phyloP scores from a whole-genome alignment of 2,797 vertebrate species.

The Intellagama lesueurii region DNA sequence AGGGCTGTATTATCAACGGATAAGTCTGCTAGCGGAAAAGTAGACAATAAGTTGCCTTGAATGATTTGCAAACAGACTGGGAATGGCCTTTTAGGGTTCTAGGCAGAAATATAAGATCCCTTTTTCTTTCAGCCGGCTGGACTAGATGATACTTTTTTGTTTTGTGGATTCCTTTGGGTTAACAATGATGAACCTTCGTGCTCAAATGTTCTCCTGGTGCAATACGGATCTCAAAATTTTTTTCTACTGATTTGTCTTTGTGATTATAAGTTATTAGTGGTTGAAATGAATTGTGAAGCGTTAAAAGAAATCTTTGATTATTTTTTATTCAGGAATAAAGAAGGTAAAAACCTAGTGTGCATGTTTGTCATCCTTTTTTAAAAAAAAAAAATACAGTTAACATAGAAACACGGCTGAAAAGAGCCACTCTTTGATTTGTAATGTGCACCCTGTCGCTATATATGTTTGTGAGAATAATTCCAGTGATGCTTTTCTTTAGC shows the following conservation, averaged over 20 bases:
- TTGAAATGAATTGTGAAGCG: neutral
- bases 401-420: no score
- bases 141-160: neutral
- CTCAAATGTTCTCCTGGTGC: neutral
- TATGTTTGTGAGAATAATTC: neutral
- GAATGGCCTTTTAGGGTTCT: neutral
- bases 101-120: neutral
- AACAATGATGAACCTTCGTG: neutral
- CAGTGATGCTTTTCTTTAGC: no score
- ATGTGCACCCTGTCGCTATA: neutral
- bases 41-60: neutral
- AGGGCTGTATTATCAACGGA: neutral
- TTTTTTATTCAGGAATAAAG: conserved; percentile 1
- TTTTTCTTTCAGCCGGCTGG: neutral
- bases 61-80: neutral
- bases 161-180: neutral
- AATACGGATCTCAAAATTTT: neutral
- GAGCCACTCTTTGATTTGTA: neutral
- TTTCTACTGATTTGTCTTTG: conserved; percentile 1
- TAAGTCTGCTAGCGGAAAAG: no score
- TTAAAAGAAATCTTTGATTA: neutral
- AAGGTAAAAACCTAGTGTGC: neutral
- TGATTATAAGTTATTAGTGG: conserved; percentile 6
- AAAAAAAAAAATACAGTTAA: neutral
- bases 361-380: neutral